phyloP scores from a whole-genome alignment of 2,113 vertebrate species.

The Psittacula cyanocephala region DNA sequence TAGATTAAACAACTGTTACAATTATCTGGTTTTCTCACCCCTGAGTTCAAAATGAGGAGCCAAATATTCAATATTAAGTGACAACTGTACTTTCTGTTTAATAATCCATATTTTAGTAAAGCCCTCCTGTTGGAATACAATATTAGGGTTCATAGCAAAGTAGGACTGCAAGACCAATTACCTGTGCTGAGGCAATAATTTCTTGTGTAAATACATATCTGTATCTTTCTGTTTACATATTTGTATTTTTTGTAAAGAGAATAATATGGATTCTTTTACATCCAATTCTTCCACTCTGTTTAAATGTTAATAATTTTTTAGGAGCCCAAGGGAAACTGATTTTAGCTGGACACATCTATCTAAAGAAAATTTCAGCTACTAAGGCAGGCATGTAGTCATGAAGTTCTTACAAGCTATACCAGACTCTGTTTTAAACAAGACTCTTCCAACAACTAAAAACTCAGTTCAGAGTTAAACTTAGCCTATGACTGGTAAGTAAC shows the following conservation, averaged over 20 bases:
- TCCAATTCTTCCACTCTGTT: background rate
- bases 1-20: background rate
- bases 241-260: background rate
- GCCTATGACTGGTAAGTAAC: background rate
- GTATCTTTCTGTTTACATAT: background rate
- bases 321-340: background rate
- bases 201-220: background rate
- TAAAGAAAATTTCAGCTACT: background rate
- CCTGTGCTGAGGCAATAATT: background rate
- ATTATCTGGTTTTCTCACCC: background rate
- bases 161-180: background rate
- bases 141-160: background rate
- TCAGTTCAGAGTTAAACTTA: background rate
- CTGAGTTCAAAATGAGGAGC: background rate
- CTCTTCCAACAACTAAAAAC: background rate
- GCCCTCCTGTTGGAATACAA: background rate
- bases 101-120: conserved; percentile 2
- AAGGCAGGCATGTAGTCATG: background rate
- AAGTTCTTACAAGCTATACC: background rate
- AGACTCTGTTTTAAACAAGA: background rate
- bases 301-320: background rate
- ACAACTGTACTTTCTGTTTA: background rate
- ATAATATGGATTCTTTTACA: background rate
- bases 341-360: background rate
- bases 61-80: background rate